Base-by-base conservation (phyloP, 2,888 invertebrate species). In the Monoplex corrugatus region DNA sequence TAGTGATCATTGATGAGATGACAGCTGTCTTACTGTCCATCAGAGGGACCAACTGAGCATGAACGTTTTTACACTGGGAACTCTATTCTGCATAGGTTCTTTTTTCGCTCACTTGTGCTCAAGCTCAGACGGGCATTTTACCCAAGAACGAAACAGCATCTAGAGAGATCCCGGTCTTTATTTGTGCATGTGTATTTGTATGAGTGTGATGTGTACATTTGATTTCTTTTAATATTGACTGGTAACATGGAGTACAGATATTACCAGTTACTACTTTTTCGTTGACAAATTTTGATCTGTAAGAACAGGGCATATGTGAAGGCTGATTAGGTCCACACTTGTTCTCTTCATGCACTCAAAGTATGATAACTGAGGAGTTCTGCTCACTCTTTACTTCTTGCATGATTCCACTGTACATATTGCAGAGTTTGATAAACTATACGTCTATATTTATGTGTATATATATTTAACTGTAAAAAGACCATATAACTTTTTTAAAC, bases 371-470 rank as follows among this genome's bases (percentile, higher is more conserved):
- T 57, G 57, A 80, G 13, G 43, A 43, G 78, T 0, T 80, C 23
- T 28, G 43, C 28, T 80, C 78, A 40, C 43, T 3, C n/a, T 43
- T 43, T 80, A 40, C 78, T 80, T 80, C 78, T 43, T 80, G 78
- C 78, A 43, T 80, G 78, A 80, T 80, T 80, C 78, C 43, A 80
- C 40, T 43, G 8, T 80, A 43, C 43, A 80, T 75, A 75, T 80
- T 32, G 28, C 28, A 80, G 43, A 80, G 78, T 43, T 43, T 80
- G 40, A 43, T 68, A 80, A 32, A 75, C 19, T 75, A 38, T 57
- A 16, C 19, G 23, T 44, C 45, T 45, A 19, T 83, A 23, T 43
- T 32, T 32, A n/a, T 83, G 32, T 83, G 45, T 50, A 83, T n/a
- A 44, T 80, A 43, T 80, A 43, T 80, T 80, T 40, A 80, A 43